Evolutionary conservation across 2,888 invertebrate species (phyloP).

Genomic region (Pharmacophagus antenor): DNA sequence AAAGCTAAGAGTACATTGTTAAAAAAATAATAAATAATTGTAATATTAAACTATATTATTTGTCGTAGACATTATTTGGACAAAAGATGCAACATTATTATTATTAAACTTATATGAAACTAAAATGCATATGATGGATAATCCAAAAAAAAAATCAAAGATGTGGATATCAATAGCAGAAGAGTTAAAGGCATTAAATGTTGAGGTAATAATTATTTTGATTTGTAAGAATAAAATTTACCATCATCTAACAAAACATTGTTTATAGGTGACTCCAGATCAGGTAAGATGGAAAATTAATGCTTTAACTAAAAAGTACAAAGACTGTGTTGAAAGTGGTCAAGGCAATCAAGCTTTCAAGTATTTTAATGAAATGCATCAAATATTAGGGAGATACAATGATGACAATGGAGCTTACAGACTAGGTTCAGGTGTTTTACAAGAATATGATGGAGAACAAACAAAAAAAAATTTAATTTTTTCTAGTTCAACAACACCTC

Average conservation of each 20-base stretch:
- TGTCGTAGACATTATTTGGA: constrained; percentile 62
- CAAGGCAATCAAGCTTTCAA: constrained; percentile 53
- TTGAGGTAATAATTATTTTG: constrained; percentile 45
- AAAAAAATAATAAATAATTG: not conserved
- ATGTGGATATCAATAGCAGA: constrained; percentile 65
- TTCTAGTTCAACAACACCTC: constrained; percentile 48
- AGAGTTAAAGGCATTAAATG: constrained; percentile 54
- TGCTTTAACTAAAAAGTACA: constrained; percentile 64
- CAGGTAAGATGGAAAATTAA: constrained; percentile 67
- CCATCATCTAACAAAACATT: constrained; percentile 21
- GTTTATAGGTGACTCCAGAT: constrained; percentile 57
- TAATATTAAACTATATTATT: not conserved
- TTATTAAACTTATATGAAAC: constrained; percentile 60
- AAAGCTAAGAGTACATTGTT: not conserved
- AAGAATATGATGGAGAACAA: constrained; percentile 45
- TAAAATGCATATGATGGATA: constrained; percentile 61
- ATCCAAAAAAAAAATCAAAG: constrained; percentile 66
- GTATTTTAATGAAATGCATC: constrained; percentile 67
- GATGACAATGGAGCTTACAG: constrained; percentile 53
- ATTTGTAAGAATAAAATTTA: not conserved
- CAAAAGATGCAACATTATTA: constrained; percentile 58
- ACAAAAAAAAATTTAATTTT: constrained; percentile 42
- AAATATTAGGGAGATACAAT: constrained; percentile 54
- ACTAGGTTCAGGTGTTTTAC: constrained; percentile 53
- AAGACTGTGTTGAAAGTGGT: constrained; percentile 60